A percentile compares a stretch with the other conserved stretches of the same genome.
These are phyloP conservation scores for Calliopum simillimum DNA, from an alignment of 2,888 invertebrate genomes.

Conservation along the genomic window DNA sequence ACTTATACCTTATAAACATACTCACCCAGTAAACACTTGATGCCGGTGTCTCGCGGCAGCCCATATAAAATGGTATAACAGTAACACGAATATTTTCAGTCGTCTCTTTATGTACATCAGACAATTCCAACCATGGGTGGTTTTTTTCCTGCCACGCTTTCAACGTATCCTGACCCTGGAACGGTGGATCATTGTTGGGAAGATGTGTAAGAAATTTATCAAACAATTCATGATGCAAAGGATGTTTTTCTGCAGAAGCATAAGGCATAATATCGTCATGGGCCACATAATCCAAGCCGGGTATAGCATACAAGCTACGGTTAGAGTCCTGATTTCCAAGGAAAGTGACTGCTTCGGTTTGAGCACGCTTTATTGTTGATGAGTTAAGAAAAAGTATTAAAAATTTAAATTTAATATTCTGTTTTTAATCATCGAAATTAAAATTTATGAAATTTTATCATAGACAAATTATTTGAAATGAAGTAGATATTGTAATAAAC, in stretches of 20 bases:
- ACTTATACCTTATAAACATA: background rate
- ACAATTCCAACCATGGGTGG: conserved; percentile 95
- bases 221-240: conserved; percentile 95
- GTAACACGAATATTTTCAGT: conserved; percentile 90
- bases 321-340: conserved; percentile 96
- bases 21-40: conserved; percentile 86
- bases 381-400: conserved; percentile 13
- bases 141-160: conserved; percentile 97
- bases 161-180: conserved; percentile 88
- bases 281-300: conserved; percentile 97
- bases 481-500: too few relatives aligned
- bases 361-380: conserved; percentile 78
- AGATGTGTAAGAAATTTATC: conserved; percentile 91
- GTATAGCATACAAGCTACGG: conserved; percentile 94
- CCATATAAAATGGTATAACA: conserved; percentile 99
- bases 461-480: too few relatives aligned
- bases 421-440: too few relatives aligned
- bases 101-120: conserved; percentile 97
- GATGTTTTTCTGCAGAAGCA: conserved; percentile 83
- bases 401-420: background rate
- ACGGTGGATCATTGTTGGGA: conserved; percentile 85
- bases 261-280: conserved; percentile 98
- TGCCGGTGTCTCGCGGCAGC: conserved; percentile 90
- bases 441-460: too few relatives aligned
- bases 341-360: conserved; percentile 97